phyloP scores from a whole-genome alignment of 2,797 vertebrate genomes.

The Denticeps clupeoides region DNA sequence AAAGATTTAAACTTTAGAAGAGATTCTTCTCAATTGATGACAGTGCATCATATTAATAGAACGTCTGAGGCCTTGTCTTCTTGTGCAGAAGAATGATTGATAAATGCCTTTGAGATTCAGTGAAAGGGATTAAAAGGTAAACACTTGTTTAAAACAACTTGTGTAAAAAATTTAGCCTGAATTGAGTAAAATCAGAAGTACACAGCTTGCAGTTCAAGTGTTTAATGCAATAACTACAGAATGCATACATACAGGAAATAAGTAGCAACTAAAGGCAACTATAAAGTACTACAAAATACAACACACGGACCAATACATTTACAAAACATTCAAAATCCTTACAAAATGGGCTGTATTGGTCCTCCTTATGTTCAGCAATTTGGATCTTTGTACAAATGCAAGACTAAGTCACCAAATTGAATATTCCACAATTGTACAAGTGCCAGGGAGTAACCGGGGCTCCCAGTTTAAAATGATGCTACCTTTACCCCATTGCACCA shows the following conservation, averaged over 20 bases:
- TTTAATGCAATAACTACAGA: slow-evolving; percentile 89
- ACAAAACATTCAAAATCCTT: slow-evolving; percentile 97
- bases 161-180: slow-evolving; percentile 21
- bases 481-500: slow-evolving; percentile 42
- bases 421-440: slow-evolving; percentile 76
- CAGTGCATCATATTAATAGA: too few relatives aligned
- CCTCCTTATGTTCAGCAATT: slow-evolving; percentile 85
- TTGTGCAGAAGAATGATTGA: too few relatives aligned
- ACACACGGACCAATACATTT: slow-evolving; percentile 93
- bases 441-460: slow-evolving; percentile 61
- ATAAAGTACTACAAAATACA: slow-evolving; percentile 96
- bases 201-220: slow-evolving; percentile 64
- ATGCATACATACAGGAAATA: slow-evolving; percentile 89
- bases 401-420: slow-evolving; percentile 57
- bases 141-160: slow-evolving; percentile 15
- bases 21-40: too few relatives aligned
- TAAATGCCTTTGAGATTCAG: too few relatives aligned
- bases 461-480: slow-evolving; percentile 48
- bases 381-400: slow-evolving; percentile 78
- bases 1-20: too few relatives aligned
- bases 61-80: too few relatives aligned
- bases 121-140: too few relatives aligned
- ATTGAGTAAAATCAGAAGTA: slow-evolving; percentile 17
- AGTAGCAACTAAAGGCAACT: slow-evolving; percentile 90
- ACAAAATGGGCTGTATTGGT: slow-evolving; percentile 95